A percentile compares a stretch with the other conserved stretches of the same genome.
These are phyloP conservation scores for Epiblema foenella DNA, from an alignment of 2,888 invertebrate species.

Conservation along the genomic window DNA sequence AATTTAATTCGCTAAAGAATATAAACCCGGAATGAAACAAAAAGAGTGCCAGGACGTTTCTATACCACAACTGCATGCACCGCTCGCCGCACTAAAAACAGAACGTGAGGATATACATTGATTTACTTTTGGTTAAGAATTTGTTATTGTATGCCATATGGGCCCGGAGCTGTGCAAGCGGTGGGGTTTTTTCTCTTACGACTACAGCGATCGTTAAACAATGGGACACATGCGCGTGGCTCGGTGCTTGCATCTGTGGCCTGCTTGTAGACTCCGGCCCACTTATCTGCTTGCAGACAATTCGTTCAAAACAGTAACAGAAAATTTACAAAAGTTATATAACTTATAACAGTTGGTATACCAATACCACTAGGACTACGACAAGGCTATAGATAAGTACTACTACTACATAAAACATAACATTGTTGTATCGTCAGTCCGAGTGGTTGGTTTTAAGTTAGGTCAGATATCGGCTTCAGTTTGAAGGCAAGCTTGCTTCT, in stretches of 20 bases:
- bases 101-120: slow-evolving; percentile 72
- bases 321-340: too few species aligned
- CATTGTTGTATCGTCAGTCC: too few species aligned
- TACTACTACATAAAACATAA: too few species aligned
- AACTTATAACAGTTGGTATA: too few species aligned
- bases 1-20: not conserved
- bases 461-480: too few species aligned
- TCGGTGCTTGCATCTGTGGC: slow-evolving; percentile 65
- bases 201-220: slow-evolving; percentile 76
- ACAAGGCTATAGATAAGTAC: too few species aligned
- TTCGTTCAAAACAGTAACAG: not conserved
- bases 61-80: slow-evolving; percentile 47
- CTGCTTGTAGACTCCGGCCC: slow-evolving; percentile 42
- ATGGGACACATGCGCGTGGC: slow-evolving; percentile 76
- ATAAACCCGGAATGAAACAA: not conserved
- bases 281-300: slow-evolving; percentile 32
- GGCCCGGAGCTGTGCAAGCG: slow-evolving; percentile 67
- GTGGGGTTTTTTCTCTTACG: slow-evolving; percentile 72
- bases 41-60: slow-evolving; percentile 2
- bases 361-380: too few species aligned
- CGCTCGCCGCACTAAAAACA: slow-evolving; percentile 58
- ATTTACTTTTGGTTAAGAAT: slow-evolving; percentile 83
- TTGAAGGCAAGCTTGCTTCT: not conserved
- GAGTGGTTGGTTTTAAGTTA: too few species aligned
- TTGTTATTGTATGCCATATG: slow-evolving; percentile 83